Percentiles rank a stretch among this genome's conserved stretches.
phyloP scores from a whole-genome alignment of 2,113 vertebrate genomes.

The Coptodon rendalli region DNA sequence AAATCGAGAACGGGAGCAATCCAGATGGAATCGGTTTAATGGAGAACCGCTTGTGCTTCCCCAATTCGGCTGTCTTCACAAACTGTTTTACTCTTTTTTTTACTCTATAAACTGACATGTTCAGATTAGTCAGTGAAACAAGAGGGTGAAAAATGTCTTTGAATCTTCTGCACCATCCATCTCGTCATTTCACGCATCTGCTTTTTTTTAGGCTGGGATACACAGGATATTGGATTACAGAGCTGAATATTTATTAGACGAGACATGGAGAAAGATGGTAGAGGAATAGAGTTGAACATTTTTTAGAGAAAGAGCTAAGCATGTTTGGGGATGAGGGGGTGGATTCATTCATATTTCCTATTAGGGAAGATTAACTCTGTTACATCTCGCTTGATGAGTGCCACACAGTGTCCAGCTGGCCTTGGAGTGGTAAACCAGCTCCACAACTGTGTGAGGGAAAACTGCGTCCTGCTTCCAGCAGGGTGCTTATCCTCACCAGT shows the following conservation, averaged over 20 bases:
- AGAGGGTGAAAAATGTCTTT: conserved; percentile 15
- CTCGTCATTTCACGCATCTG: background rate
- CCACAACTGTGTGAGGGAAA: conserved; percentile 30
- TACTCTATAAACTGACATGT: background rate
- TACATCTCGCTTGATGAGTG: conserved; percentile 46
- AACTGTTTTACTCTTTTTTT: background rate
- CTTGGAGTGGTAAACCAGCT: conserved; percentile 24
- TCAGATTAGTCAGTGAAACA: conserved; percentile 18
- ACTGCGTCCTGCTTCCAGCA: conserved; percentile 49
- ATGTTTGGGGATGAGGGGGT: background rate
- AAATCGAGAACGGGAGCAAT: background rate
- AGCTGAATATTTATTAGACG: conserved; percentile 3
- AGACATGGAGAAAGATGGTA: background rate
- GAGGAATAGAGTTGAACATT: background rate
- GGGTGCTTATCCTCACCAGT: conserved; percentile 48
- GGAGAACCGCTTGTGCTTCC: background rate
- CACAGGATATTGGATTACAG: conserved; percentile 5
- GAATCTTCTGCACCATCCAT: conserved; percentile 10
- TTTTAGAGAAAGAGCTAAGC: background rate
- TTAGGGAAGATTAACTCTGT: conserved; percentile 13
- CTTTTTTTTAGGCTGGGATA: conserved; percentile 1
- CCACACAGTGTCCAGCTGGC: conserved; percentile 46
- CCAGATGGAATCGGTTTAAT: background rate
- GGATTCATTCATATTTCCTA: conserved; percentile 21
- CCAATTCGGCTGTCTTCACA: background rate